Evolutionary conservation across 2,888 invertebrate species (phyloP).

Genomic region (Myopa testacea): DNA sequence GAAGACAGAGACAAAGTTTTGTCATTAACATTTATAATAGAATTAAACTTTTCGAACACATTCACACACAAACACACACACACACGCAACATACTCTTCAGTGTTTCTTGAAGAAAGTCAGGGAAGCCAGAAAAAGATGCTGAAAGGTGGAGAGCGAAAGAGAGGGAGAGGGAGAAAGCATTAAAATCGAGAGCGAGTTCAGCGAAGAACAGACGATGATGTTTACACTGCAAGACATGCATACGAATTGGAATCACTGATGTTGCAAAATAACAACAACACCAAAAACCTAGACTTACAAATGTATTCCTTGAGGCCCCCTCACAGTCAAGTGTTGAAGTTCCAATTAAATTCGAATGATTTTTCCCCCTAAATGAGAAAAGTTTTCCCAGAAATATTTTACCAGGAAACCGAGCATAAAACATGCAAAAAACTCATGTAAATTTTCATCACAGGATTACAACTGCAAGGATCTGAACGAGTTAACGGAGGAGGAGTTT

Average conservation of each 20-base stretch:
- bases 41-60: conserved; percentile 28
- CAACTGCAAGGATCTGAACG: no score
- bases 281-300: not conserved
- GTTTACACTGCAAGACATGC: conserved; percentile 41
- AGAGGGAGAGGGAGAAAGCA: not conserved
- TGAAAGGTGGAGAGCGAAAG: not conserved
- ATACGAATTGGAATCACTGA: not conserved
- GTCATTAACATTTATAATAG: conserved; percentile 47
- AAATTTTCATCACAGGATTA: not conserved
- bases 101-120: conserved; percentile 1
- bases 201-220: not conserved
- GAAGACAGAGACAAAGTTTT: conserved; percentile 41
- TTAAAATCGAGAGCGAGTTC: not conserved
- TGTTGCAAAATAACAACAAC: conserved; percentile 14
- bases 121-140: not conserved
- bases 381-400: conserved; percentile 55
- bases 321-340: conserved; percentile 41
- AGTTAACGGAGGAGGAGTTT: no score
- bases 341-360: conserved; percentile 58
- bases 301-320: not conserved
- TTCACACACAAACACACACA: conserved; percentile 17
- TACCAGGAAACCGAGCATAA: conserved; percentile 51
- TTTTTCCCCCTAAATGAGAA: conserved; percentile 61
- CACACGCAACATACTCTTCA: not conserved
- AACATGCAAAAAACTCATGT: conserved; percentile 33